Percentiles rank a stretch among this genome's conserved stretches.
Evolutionary conservation across 2,113 vertebrate species (phyloP).

Genomic region (Zosterops pallidus): DNA sequence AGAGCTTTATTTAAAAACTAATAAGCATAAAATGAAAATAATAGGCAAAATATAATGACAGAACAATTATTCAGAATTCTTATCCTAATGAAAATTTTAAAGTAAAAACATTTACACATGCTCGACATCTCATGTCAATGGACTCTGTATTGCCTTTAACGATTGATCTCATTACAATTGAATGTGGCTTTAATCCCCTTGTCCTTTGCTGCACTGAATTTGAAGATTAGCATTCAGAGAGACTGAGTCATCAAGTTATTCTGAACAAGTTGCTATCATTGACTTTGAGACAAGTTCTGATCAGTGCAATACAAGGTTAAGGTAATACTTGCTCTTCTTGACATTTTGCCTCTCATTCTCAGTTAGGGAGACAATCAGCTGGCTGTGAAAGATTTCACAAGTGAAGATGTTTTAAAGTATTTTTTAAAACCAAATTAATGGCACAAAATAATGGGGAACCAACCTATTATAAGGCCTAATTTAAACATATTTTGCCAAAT

Average conservation of each 20-base stretch:
- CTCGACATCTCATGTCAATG: slow-evolving; percentile 19
- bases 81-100: slow-evolving; percentile 50
- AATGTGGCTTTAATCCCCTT: slow-evolving; percentile 62
- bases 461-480: slow-evolving; percentile 71
- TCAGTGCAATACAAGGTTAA: slow-evolving; percentile 67
- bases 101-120: slow-evolving; percentile 34
- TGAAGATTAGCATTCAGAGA: slow-evolving; percentile 70
- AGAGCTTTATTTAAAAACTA: slow-evolving; percentile 47
- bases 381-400: slow-evolving; percentile 65
- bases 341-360: slow-evolving; percentile 73
- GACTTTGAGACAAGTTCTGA: slow-evolving; percentile 68
- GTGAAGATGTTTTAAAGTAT: slow-evolving; percentile 69
- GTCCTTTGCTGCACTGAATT: slow-evolving; percentile 54
- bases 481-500: slow-evolving; percentile 78
- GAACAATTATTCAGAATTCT: slow-evolving; percentile 46
- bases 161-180: slow-evolving; percentile 60
- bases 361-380: slow-evolving; percentile 63
- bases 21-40: slow-evolving; percentile 42
- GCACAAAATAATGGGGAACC: slow-evolving; percentile 79
- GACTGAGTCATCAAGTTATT: slow-evolving; percentile 68
- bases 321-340: slow-evolving; percentile 73
- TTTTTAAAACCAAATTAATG: slow-evolving; percentile 72
- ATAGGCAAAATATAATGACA: slow-evolving; percentile 13
- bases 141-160: slow-evolving; percentile 46
- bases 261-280: slow-evolving; percentile 65